A percentile compares a stretch with the other conserved stretches of the same genome.
Evolutionary conservation across 2,113 vertebrate genomes (phyloP).

Genomic region (Alligator sinensis): DNA sequence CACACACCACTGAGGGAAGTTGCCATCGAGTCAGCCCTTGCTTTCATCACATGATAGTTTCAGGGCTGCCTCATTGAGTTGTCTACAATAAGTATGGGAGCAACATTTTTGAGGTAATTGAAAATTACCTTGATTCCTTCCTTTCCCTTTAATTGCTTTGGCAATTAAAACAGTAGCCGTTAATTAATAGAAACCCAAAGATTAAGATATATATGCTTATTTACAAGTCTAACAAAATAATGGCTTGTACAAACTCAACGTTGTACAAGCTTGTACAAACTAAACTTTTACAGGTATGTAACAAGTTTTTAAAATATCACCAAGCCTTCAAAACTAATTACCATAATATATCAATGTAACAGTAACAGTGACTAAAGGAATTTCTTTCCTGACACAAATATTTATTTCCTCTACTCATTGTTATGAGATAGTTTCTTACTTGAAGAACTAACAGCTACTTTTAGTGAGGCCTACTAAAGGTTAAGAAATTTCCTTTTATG

Average conservation of each 20-base stretch:
- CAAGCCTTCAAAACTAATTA: not conserved
- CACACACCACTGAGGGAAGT: not conserved
- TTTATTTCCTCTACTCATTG: not conserved
- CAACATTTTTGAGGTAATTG: not conserved
- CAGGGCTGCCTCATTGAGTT: not conserved
- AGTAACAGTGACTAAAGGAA: not conserved
- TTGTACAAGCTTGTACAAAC: not conserved
- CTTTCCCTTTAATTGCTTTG: not conserved
- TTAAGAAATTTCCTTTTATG: too few species aligned
- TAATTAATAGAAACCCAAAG: not conserved
- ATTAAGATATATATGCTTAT: not conserved
- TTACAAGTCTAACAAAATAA: not conserved
- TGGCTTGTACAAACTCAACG: too few species aligned
- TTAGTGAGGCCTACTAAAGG: not conserved
- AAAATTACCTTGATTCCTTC: not conserved
- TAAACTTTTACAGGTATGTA: conserved; percentile 1
- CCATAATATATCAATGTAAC: not conserved
- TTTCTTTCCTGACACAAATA: not conserved
- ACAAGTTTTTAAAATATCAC: not conserved
- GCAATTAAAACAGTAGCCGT: not conserved
- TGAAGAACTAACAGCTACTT: not conserved
- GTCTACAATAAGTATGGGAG: not conserved
- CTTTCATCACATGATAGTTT: not conserved
- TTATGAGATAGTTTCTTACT: not conserved
- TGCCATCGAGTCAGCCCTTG: too few species aligned